Evolutionary conservation across 2,113 vertebrate genomes (phyloP).

Genomic region (Stictonetta naevosa): DNA sequence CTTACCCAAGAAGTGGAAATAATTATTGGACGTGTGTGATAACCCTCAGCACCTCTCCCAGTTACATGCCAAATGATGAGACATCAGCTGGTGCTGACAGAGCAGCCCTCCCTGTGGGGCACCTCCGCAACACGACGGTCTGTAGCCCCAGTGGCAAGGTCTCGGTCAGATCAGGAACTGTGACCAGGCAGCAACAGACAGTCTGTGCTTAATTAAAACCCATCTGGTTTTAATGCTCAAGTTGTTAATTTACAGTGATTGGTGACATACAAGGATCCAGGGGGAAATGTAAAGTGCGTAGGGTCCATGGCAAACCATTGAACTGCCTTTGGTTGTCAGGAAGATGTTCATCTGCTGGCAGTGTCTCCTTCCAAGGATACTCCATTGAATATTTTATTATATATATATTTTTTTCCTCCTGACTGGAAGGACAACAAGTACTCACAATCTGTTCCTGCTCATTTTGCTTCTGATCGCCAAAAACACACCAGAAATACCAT

Average conservation of each 20-base stretch:
- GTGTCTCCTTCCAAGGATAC: not conserved
- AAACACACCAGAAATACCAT: not conserved
- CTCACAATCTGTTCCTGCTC: not conserved
- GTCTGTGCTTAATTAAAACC: not conserved
- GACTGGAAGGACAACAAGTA: slow-evolving; percentile 14
- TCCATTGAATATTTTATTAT: not conserved
- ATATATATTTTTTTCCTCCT: not conserved
- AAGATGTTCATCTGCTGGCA: not conserved
- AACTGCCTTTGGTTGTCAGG: not conserved
- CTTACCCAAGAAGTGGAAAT: not conserved
- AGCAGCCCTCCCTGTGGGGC: not conserved
- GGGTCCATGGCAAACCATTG: not conserved
- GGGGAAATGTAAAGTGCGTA: not conserved
- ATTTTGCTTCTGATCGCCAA: not conserved
- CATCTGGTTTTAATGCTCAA: not conserved
- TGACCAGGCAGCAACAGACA: not conserved
- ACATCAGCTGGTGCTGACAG: not conserved
- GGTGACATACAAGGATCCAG: not conserved
- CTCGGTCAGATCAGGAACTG: not conserved
- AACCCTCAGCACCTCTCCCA: not conserved
- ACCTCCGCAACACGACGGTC: rapidly evolving
- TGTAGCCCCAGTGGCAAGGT: not conserved
- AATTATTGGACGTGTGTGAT: not conserved
- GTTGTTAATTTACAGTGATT: not conserved
- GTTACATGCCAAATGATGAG: not conserved